Percentiles rank a stretch among this genome's conserved stretches.
Evolutionary conservation across 30 jellyfish, hydroid and myxozoan species (phyloP).

Genomic region (Aurelia sp.): DNA sequence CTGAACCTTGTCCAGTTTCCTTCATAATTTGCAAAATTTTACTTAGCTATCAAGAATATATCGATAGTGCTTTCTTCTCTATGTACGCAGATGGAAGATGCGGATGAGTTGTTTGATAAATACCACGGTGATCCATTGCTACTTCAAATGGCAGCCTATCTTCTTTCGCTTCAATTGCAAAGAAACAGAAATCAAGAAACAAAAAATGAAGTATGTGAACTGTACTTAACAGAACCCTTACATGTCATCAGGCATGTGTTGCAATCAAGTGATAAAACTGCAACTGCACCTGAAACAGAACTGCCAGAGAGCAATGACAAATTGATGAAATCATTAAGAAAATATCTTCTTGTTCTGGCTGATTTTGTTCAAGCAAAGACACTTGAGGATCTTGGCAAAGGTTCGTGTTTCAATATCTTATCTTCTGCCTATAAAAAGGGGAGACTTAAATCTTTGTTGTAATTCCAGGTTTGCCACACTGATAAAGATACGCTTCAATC

Average conservation of each 20-base stretch:
- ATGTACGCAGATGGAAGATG: constrained; percentile 41
- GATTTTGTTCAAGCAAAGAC: constrained; percentile 93
- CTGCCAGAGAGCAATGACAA: background rate
- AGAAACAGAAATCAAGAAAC: background rate
- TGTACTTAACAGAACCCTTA: constrained; percentile 16
- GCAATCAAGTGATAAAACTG: background rate
- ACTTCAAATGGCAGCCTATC: constrained; percentile 59
- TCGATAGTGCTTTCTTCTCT: background rate
- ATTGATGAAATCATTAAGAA: constrained; percentile 15
- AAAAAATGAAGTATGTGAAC: background rate
- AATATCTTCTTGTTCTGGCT: constrained; percentile 51
- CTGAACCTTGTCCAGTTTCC: too few species aligned
- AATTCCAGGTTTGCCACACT: too few species aligned
- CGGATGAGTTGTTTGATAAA: constrained; percentile 49
- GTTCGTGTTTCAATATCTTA: constrained; percentile 24
- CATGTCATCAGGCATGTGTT: constrained; percentile 21
- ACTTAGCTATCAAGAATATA: too few species aligned
- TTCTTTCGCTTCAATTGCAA: constrained; percentile 28
- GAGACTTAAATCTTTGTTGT: too few species aligned
- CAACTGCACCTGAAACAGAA: background rate
- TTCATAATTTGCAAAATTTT: background rate
- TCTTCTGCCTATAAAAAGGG: too few species aligned
- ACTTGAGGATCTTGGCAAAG: constrained; percentile 83
- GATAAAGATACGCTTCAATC: too few species aligned
- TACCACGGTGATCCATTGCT: constrained; percentile 58